Conservation (phyloP, 2,797 vertebrate genomes). For the Anguilla megastoma region DNA sequence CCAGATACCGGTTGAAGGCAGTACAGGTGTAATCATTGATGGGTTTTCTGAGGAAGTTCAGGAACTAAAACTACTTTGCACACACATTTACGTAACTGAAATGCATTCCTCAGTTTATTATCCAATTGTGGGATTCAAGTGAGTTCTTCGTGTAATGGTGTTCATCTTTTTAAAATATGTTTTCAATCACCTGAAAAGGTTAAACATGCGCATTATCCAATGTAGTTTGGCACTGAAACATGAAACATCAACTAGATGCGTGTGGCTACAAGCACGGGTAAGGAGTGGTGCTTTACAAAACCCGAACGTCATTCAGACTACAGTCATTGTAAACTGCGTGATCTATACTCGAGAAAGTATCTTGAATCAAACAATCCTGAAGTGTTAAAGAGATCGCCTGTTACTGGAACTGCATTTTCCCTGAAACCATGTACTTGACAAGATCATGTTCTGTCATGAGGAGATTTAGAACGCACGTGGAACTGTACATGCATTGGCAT, state of each 20-base stretch:
- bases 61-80: background rate
- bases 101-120: background rate
- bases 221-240: background rate
- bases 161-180: background rate
- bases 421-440: background rate
- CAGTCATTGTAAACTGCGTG: background rate
- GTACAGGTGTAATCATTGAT: constrained; percentile 12
- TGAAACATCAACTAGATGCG: background rate
- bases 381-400: background rate
- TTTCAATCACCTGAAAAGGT: constrained; percentile 4
- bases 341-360: background rate
- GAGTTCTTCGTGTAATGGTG: background rate
- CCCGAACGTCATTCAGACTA: background rate
- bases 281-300: constrained; percentile 7
- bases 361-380: background rate
- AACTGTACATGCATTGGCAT: background rate
- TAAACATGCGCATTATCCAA: background rate
- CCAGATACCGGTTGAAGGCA: background rate
- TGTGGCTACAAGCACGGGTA: background rate
- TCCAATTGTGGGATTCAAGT: background rate
- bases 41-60: background rate
- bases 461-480: background rate
- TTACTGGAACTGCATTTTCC: background rate
- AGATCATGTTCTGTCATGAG: background rate
- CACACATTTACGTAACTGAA: background rate